Evolutionary conservation across 1,140 invertebrate genomes (phyloP), one percentile per base, ranked within the genome.

Genomic region (Anadara kagoshimensis): DNA sequence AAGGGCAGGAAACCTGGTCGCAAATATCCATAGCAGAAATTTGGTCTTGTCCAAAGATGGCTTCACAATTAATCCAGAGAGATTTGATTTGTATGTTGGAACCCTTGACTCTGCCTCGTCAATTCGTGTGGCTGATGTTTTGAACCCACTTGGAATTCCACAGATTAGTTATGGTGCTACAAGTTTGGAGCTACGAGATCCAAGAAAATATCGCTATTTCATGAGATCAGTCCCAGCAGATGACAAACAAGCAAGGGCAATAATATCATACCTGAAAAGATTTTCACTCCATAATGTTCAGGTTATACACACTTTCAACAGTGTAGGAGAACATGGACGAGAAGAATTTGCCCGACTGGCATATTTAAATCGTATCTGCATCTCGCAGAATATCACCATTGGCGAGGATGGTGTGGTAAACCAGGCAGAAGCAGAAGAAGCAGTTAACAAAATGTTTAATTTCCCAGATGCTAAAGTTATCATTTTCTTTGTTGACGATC

Each of bases 191-290:
- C 66, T 86, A 2, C 73, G 72, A 29, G 73, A 87, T 51, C 43
- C 51, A 14, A 36, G 61, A 11, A 81, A 82, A 77, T 95, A 93
- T 87, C 92, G 92, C 51, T 94, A 94, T 78, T 95, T 95, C 89
- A 88, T 95, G 69, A 90, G 94, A 11, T 94, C 95, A 1, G 94
- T 95, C n/a, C 94, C 94, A 22, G 94, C 93, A 0, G 95, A 95
- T 89, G 93, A 93, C 82, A 94, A 94, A 88, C 94, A 95, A 89
- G 94, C 94, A 1, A 91, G 93, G 76, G 93, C 94, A 49, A 92
- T 95, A 76, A 91, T 88, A n/a, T 83, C 86, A 1, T 82, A 84
- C 59, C 66, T 88, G 36, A 86, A 85, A 68, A 76, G 79, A 49
- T 87, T 82, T 67, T 56, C 80, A 24, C 69, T 86, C 11, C 69